Evolutionary conservation across 2,113 vertebrate genomes (phyloP).

Genomic region (Nothocercus nigrocapillus): DNA sequence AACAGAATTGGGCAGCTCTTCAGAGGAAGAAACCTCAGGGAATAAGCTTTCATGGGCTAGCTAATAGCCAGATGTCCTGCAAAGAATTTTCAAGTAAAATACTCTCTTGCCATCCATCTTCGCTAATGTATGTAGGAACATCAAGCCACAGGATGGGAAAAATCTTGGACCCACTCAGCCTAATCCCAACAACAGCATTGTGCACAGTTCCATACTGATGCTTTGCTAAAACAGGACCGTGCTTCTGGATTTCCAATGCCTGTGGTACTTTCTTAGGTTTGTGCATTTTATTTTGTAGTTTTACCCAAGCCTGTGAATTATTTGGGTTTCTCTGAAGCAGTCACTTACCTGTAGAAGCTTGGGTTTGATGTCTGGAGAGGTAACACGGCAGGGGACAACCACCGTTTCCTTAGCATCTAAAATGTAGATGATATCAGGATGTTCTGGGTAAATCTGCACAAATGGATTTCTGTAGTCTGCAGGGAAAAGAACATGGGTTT

Average conservation of each 20-base stretch:
- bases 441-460: conserved; percentile 32
- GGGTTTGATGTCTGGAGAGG: conserved; percentile 79
- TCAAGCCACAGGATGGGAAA: not conserved
- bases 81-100: not conserved
- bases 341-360: conserved; percentile 79
- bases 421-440: conserved; percentile 39
- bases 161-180: not conserved
- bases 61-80: not conserved
- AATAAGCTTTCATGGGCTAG: not conserved
- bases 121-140: not conserved
- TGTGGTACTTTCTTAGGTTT: not conserved
- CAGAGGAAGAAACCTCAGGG: not conserved
- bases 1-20: not conserved
- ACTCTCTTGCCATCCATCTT: not conserved
- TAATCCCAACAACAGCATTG: not conserved
- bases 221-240: not conserved
- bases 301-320: not conserved
- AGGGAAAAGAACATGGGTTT: not conserved
- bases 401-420: conserved; percentile 55
- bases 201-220: not conserved
- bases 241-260: not conserved
- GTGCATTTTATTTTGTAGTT: not conserved
- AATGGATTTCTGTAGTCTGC: conserved; percentile 85
- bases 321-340: not conserved
- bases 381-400: conserved; percentile 85